Evolutionary conservation across 2,888 invertebrate species (phyloP).

Genomic region (Papilio elwesi): DNA sequence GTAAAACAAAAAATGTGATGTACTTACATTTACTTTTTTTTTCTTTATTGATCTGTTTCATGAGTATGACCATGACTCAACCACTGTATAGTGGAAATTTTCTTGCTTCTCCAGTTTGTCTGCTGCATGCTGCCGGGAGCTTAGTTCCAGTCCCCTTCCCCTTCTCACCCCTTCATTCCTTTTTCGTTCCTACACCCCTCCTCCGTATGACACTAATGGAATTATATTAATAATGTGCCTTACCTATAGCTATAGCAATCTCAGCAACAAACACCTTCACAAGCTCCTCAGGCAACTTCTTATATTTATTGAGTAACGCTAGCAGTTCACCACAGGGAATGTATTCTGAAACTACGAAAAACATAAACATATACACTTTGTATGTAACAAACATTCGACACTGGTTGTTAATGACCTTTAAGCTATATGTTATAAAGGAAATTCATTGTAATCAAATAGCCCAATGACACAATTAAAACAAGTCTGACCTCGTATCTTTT

Average conservation of each 20-base stretch:
- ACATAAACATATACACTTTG: slow-evolving; percentile 21
- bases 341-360: slow-evolving; percentile 90
- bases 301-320: slow-evolving; percentile 88
- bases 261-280: slow-evolving; percentile 94
- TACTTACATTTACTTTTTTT: neutral
- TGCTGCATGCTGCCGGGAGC: too few species aligned
- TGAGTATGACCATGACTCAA: too few species aligned
- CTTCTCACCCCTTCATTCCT: too few species aligned
- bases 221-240: slow-evolving; percentile 41
- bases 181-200: too few species aligned
- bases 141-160: too few species aligned
- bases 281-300: slow-evolving; percentile 89
- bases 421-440: slow-evolving; percentile 41
- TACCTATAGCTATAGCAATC: slow-evolving; percentile 94
- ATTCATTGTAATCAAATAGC: slow-evolving; percentile 41
- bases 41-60: too few species aligned
- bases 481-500: slow-evolving; percentile 41
- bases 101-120: too few species aligned
- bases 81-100: too few species aligned
- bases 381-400: slow-evolving; percentile 37
- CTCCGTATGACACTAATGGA: too few species aligned
- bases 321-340: slow-evolving; percentile 93
- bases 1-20: slow-evolving; percentile 14
- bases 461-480: slow-evolving; percentile 41
- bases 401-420: slow-evolving; percentile 52